Evolutionary conservation across 2,113 vertebrate species (phyloP).

Genomic region (human (Homo sapiens)): GRCh38 chr4:72642501-72643000

Average conservation of each 20-base stretch:
- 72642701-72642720: not conserved
- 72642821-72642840: conserved; percentile 57
- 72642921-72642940: conserved; percentile 71
- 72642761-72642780: conserved; percentile 43
- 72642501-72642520: not conserved
- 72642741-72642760: not conserved
- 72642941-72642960: conserved; percentile 75
- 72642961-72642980: conserved; percentile 71
- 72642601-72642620: not conserved
- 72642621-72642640: not conserved
- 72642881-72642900: conserved; percentile 69
- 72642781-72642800: conserved; percentile 36
- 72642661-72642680: conserved; percentile 41
- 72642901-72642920: conserved; percentile 73
- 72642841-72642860: conserved; percentile 66
- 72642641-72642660: not conserved
- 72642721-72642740: not conserved
- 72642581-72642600: conserved; percentile 29
- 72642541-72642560: not conserved
- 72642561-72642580: conserved; percentile 8
- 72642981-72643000: conserved; percentile 57
- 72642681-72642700: conserved; percentile 45
- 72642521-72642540: not conserved
- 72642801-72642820: conserved; percentile 59
- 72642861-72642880: conserved; percentile 49